Conservation (phyloP, 2,888 invertebrate species). For the Synergus itoensis region DNA sequence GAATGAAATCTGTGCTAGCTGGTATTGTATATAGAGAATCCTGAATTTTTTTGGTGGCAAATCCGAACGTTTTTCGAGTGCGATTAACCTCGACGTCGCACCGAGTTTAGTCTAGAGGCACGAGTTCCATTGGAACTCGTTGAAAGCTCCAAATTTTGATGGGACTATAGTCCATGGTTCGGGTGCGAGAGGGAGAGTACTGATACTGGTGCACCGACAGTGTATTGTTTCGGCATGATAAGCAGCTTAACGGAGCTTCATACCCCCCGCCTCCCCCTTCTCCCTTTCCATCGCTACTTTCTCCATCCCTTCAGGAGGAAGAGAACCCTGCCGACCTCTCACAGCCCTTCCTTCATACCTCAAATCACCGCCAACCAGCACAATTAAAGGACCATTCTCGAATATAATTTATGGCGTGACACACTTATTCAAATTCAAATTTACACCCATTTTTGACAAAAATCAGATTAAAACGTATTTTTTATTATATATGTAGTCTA, state of each 20-base stretch:
- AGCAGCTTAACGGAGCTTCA: conserved; percentile 77
- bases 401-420: conserved; percentile 6
- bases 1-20: conserved; percentile 19
- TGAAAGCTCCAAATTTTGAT: conserved; percentile 73
- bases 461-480: background rate
- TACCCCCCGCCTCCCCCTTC: conserved; percentile 47
- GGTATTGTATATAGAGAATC: background rate
- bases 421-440: background rate
- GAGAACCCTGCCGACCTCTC: conserved; percentile 1
- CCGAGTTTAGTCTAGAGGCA: conserved; percentile 60
- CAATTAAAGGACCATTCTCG: conserved; percentile 60
- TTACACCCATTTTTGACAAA: background rate
- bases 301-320: conserved; percentile 1
- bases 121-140: conserved; percentile 71
- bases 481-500: too few relatives aligned
- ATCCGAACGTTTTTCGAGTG: conserved; percentile 53
- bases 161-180: conserved; percentile 62
- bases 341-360: conserved; percentile 38
- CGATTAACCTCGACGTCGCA: conserved; percentile 56
- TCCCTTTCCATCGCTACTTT: conserved; percentile 10
- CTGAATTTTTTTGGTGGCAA: conserved; percentile 19
- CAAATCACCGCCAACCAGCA: conserved; percentile 56
- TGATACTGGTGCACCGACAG: conserved; percentile 78
- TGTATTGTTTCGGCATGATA: conserved; percentile 78
- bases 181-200: conserved; percentile 59